Evolutionary conservation across 2,888 invertebrate genomes (phyloP).

Genomic region (Sepioteuthis lessoniana): DNA sequence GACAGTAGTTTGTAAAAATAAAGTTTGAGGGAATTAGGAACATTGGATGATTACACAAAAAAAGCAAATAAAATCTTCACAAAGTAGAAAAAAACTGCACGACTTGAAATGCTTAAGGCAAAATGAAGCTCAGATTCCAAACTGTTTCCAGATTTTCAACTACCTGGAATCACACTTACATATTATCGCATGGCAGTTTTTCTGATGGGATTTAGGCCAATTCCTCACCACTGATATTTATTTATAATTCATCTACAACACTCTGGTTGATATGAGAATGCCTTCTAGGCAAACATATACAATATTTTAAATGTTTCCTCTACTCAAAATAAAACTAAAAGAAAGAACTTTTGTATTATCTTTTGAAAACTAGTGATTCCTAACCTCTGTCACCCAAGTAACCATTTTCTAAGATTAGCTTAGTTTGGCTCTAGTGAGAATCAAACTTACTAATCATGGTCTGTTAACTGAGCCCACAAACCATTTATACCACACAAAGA

Average conservation of each 20-base stretch:
- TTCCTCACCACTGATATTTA: background rate
- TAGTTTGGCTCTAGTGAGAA: no score
- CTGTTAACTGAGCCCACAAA: no score
- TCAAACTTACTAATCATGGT: no score
- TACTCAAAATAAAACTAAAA: background rate
- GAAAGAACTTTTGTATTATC: background rate
- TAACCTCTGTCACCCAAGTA: no score
- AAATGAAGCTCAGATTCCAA: background rate
- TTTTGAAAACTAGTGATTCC: no score
- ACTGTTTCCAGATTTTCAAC: background rate
- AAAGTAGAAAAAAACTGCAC: background rate
- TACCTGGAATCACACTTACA: background rate
- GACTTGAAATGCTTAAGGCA: background rate
- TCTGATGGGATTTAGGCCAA: background rate
- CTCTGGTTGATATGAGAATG: background rate
- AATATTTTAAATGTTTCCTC: background rate
- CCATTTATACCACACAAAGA: no score
- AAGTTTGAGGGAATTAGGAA: background rate
- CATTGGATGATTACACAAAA: background rate
- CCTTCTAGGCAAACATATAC: background rate
- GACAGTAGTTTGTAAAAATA: background rate
- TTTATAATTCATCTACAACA: background rate
- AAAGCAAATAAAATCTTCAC: background rate
- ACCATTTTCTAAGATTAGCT: no score
- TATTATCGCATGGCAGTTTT: background rate